Percentiles rank a stretch among this genome's conserved stretches.
Evolutionary conservation across 64 coral and sea anemone species (phyloP).

Genomic region (Cladopsammia gracilis): DNA sequence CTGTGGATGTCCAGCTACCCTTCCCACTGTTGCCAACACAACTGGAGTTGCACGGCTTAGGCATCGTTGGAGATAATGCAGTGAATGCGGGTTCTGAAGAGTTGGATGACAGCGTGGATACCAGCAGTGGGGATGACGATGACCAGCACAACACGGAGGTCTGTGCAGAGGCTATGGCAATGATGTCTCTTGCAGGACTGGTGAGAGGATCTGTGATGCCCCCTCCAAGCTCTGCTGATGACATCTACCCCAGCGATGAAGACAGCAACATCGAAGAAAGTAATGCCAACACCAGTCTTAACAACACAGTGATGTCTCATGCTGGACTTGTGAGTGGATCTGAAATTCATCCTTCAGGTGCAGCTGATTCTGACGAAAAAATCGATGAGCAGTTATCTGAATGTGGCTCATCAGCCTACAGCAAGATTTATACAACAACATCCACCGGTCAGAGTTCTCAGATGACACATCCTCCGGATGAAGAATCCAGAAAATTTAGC

Average conservation of each 20-base stretch:
- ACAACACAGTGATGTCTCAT: no score
- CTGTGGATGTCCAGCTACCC: not conserved
- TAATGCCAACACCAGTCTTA: not conserved
- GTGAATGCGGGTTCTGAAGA: not conserved
- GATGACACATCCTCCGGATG: not conserved
- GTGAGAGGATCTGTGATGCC: not conserved
- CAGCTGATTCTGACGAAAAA: not conserved
- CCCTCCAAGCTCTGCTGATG: not conserved
- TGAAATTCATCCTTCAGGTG: no score
- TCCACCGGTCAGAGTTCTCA: not conserved
- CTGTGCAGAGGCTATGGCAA: constrained; percentile 20
- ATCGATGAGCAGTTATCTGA: not conserved
- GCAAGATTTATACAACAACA: not conserved
- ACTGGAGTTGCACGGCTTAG: not conserved
- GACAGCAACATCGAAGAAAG: not conserved
- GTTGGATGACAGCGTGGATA: not conserved
- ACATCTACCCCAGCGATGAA: not conserved
- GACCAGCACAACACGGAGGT: not conserved
- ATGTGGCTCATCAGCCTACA: not conserved
- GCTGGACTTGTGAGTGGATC: no score
- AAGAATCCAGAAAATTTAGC: not conserved
- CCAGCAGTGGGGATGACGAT: not conserved
- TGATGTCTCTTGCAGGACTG: not conserved
- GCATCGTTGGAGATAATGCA: not conserved
- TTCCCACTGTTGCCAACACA: not conserved